Conservation (phyloP, 1,140 invertebrate genomes). For the Formica selysi region DNA sequence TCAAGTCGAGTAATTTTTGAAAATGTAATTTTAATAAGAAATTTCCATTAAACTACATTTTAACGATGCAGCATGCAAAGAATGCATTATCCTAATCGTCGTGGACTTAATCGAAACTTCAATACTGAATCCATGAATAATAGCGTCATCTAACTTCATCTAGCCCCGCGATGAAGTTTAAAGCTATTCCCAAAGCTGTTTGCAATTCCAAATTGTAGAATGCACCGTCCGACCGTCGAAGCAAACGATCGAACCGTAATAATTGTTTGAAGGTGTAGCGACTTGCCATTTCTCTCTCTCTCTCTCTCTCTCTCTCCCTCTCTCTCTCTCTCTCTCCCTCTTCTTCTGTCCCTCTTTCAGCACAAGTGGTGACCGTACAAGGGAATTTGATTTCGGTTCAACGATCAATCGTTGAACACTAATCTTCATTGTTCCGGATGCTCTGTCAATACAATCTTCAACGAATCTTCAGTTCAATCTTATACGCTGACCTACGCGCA, state of each 20-base stretch:
- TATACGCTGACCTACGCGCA: neutral
- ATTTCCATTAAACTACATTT: neutral
- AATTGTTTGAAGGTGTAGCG: slow-evolving; percentile 54
- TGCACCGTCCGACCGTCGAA: slow-evolving; percentile 21
- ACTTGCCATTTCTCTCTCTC: slow-evolving; percentile 4
- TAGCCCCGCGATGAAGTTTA: slow-evolving; percentile 54
- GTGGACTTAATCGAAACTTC: slow-evolving; percentile 52
- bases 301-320: too few relatives aligned
- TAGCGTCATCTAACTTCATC: slow-evolving; percentile 52
- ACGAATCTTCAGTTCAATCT: neutral
- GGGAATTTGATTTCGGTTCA: slow-evolving; percentile 54
- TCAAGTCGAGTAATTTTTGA: neutral
- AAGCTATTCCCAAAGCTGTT: slow-evolving; percentile 59
- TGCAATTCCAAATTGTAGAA: slow-evolving; percentile 61
- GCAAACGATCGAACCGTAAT: slow-evolving; percentile 59
- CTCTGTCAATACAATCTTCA: neutral
- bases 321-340: neutral
- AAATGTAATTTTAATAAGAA: slow-evolving; percentile 36
- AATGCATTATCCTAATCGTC: slow-evolving; percentile 34
- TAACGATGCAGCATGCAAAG: slow-evolving; percentile 24
- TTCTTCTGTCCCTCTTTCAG: too few relatives aligned
- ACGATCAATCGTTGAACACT: slow-evolving; percentile 36
- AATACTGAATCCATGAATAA: slow-evolving; percentile 60
- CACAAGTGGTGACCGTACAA: neutral
- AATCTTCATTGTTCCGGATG: slow-evolving; percentile 42